Conservation (phyloP, 2,113 vertebrate species). For the Gobiocypris rarus region DNA sequence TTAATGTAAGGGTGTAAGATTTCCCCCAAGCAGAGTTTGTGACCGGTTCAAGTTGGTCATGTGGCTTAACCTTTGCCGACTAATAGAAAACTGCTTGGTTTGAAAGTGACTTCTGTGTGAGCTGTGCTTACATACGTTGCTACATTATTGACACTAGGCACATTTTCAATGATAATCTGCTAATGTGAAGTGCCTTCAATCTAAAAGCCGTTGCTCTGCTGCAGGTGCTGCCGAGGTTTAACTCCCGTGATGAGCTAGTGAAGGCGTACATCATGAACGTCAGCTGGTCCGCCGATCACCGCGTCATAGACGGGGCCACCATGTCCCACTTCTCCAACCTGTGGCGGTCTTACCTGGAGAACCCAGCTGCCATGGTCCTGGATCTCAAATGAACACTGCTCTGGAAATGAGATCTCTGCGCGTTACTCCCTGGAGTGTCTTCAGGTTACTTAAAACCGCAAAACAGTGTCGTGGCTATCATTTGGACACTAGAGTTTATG, state of each 20-base stretch:
- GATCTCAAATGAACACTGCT: conserved; percentile 82
- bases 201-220: not conserved
- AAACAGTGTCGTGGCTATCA: not conserved
- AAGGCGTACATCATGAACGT: conserved; percentile 90
- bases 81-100: not conserved
- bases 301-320: conserved; percentile 93
- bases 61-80: not conserved
- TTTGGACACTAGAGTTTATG: not conserved
- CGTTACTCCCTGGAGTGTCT: not conserved
- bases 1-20: not conserved
- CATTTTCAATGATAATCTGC: not conserved
- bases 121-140: not conserved
- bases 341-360: conserved; percentile 94
- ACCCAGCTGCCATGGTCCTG: conserved; percentile 88
- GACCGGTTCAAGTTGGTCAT: not conserved
- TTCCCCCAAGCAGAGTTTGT: not conserved
- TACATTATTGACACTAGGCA: not conserved
- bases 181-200: not conserved
- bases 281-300: conserved; percentile 97
- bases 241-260: conserved; percentile 78
- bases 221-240: conserved; percentile 90
- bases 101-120: not conserved
- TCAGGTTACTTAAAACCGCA: not conserved
- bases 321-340: conserved; percentile 96
- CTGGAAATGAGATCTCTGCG: not conserved